phyloP scores from a whole-genome alignment of 2,888 invertebrate genomes.

The Drosophila dives region DNA sequence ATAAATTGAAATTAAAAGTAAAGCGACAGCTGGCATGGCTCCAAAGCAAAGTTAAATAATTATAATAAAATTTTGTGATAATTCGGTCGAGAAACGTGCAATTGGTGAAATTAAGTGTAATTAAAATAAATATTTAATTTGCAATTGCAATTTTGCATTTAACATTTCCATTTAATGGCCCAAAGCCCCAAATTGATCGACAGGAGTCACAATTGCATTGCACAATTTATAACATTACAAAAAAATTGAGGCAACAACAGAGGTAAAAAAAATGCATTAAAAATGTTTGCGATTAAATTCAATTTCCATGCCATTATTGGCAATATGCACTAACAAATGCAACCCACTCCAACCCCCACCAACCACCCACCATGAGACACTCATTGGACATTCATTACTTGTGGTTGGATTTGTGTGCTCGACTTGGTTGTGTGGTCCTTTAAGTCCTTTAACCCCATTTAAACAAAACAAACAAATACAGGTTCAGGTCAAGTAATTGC shows the following conservation, averaged over 20 bases:
- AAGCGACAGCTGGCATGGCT: neutral
- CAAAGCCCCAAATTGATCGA: slow-evolving; percentile 38
- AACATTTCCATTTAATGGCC: slow-evolving; percentile 39
- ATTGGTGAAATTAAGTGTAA: slow-evolving; percentile 22
- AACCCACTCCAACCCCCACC: neutral
- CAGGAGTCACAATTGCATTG: slow-evolving; percentile 33
- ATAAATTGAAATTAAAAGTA: neutral
- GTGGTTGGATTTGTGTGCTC: slow-evolving; percentile 44
- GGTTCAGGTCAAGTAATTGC: slow-evolving; percentile 57
- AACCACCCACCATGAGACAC: slow-evolving; percentile 1
- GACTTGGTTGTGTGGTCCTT: neutral
- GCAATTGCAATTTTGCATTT: slow-evolving; percentile 33
- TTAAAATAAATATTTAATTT: slow-evolving; percentile 51
- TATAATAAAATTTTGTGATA: neutral
- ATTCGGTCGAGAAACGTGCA: neutral
- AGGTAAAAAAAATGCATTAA: slow-evolving; percentile 19
- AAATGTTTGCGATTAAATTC: slow-evolving; percentile 36
- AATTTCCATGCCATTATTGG: slow-evolving; percentile 37
- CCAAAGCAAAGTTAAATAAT: neutral
- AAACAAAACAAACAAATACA: neutral
- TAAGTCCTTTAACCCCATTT: slow-evolving; percentile 41
- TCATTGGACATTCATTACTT: slow-evolving; percentile 44
- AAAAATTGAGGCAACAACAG: neutral
- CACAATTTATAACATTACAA: slow-evolving; percentile 1
- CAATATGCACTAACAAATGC: neutral